phyloP scores from a whole-genome alignment of 2,888 invertebrate genomes.

The Acrobasis repandana region DNA sequence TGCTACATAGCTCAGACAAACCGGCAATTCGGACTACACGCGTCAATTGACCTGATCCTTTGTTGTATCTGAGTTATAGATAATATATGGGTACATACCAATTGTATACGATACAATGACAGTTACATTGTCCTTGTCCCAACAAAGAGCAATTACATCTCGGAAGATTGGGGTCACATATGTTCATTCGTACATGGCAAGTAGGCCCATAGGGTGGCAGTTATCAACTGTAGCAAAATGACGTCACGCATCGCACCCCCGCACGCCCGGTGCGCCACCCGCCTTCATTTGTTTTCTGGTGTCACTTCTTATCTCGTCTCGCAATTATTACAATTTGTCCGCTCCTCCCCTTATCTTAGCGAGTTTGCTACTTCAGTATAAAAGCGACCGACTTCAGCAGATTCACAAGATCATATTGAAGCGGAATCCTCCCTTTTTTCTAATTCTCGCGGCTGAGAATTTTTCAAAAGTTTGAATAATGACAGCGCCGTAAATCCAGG shows the following conservation, averaged over 20 bases:
- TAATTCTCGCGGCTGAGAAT: constrained; percentile 61
- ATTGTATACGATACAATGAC: background rate
- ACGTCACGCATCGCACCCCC: constrained; percentile 57
- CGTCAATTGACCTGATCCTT: background rate
- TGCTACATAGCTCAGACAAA: background rate
- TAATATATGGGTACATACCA: no score
- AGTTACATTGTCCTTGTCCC: background rate
- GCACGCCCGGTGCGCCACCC: constrained; percentile 42
- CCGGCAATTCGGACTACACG: background rate
- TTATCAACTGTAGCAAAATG: constrained; percentile 51
- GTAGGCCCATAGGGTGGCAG: constrained; percentile 47
- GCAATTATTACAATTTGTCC: constrained; percentile 83
- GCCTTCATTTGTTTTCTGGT: constrained; percentile 82
- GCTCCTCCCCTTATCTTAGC: constrained; percentile 80
- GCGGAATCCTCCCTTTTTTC: constrained; percentile 58
- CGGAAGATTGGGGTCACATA: constrained; percentile 36
- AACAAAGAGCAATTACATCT: constrained; percentile 1
- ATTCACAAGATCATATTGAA: constrained; percentile 76
- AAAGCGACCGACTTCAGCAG: constrained; percentile 76
- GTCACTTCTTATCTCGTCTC: constrained; percentile 82
- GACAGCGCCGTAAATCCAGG: constrained; percentile 69
- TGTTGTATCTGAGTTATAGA: background rate
- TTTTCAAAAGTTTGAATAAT: constrained; percentile 75
- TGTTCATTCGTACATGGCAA: constrained; percentile 42
- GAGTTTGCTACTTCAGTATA: constrained; percentile 78